Base-by-base conservation (phyloP, 1,140 invertebrate species). In the Yoshiicerus persimilis region DNA sequence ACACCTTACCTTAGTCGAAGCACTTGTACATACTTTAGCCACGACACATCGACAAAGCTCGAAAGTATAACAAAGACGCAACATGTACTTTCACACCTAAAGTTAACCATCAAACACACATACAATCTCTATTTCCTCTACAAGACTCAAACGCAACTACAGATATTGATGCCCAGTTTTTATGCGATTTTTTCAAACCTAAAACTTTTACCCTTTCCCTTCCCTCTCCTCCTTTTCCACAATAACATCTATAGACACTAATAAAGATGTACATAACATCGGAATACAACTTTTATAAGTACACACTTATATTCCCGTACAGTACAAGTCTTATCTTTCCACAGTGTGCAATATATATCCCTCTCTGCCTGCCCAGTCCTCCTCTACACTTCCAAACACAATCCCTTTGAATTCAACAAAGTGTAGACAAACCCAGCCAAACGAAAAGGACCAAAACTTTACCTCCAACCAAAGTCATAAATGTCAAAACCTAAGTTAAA, bases 401-500 rank as follows among this genome's bases (percentile, higher is more conserved):
- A 32, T 70, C 66, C 25, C 4, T 70, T 70, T 70, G 66, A 32
- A 70, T 80, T 32, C 16, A 80, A 80, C 75, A 80, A 80, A 80
- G 11, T 36, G n/a, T 10, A 70, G 64, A 70, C 6, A 70, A 70
- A 70, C 8, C 23, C 8, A 80, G n/a, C n/a, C 6, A 80, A 36
- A 34, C n/a, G 34, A 23, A 80, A 80, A 38, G 75, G 32, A 36
- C 32, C 20, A 9, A 80, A 80, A 80, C 13, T 80, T 80, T 38
- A n/a, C 13, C 34, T 80, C 6, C 75, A 80, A 80, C 75, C 34
- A 80, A 80, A 80, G 75, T 80, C 75, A 80, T 80, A 80, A 80
- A 80, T 80, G 75, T 80, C 75, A 80, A 80, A 80, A 80, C 75
- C 27, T 80, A 80, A 80, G 75, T 80, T 80, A 80, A 80, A 80